Percentiles rank a stretch among this genome's conserved stretches.
Evolutionary conservation across 2,113 vertebrate genomes (phyloP).

Genomic region (Notechis scutatus): DNA sequence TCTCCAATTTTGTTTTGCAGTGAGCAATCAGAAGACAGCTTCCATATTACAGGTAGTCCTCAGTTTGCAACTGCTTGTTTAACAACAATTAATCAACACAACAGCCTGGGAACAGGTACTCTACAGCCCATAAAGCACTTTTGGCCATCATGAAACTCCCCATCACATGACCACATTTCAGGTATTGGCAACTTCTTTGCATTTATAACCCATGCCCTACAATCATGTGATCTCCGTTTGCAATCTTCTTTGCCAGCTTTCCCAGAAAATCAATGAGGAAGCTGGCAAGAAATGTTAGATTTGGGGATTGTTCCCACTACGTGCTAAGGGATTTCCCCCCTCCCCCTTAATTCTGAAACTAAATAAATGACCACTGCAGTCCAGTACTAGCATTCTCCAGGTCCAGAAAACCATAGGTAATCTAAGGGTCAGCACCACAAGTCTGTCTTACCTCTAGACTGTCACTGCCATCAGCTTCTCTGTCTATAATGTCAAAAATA

Average conservation of each 20-base stretch:
- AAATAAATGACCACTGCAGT: not conserved
- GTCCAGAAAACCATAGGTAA: not conserved
- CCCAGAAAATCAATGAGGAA: not conserved
- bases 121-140: not conserved
- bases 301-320: not conserved
- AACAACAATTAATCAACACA: not conserved
- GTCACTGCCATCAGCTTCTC: conserved; percentile 97
- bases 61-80: not conserved
- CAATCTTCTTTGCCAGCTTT: not conserved
- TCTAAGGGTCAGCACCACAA: not conserved
- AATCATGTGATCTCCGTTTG: not conserved
- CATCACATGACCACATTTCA: not conserved
- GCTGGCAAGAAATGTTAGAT: not conserved
- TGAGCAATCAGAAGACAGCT: not conserved
- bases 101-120: not conserved
- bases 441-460: conserved; percentile 87
- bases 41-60: not conserved
- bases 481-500: conserved; percentile 98
- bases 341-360: not conserved
- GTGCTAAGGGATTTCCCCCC: not conserved
- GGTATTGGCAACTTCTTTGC: not conserved
- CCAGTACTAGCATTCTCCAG: not conserved
- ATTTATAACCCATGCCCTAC: not conserved
- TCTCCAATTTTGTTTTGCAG: not conserved
- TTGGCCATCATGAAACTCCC: not conserved